Base-by-base conservation (phyloP, 2,888 invertebrate species). In the Dioctria rufipes region DNA sequence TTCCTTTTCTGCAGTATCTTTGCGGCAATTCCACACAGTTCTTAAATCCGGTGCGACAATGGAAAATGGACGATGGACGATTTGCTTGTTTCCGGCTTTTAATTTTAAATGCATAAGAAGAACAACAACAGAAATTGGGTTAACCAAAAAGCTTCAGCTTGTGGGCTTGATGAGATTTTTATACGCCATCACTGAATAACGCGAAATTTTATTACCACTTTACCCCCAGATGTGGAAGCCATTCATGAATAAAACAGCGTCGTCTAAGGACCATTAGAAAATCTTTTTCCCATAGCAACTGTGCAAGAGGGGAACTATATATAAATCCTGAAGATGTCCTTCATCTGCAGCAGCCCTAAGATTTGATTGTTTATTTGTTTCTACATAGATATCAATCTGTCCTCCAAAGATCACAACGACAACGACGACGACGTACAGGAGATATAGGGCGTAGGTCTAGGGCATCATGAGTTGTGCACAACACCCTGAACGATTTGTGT, bases 311-410 rank as follows among this genome's bases (percentile, higher is more conserved):
- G 25, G 25, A 25, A 25, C 25, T 25, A 25, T 25, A 25, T 25
- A 25, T 25, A 25, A 5, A 40, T 65, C 11, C 37, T 40, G 65
- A n/a, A 13, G 60, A 5, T 65, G 65, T 6, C 9, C 39, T 6
- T 40, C 25, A 54, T 4, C 58, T 54, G 40, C 13, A 37, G 13
- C 69, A n/a, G 43, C 46, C 40, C 51, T 13, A 39, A 61, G 61
- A 43, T 75, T 63, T 61, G 63, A 78, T 78, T 78, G 78, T 78
- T 78, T 78, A 78, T 78, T 78, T 78, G 63, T 78, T 78, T 65
- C 25, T 25, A 25, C 25, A 25, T 78, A 49, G 63, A 61, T 65
- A 78, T 78, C 63, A 13, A 67, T 67, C 54, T 51, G 54, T 54
- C 71, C 54, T 71, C 51, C 54, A 37, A 54, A 39, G 40, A 54